phyloP scores from a whole-genome alignment of 1,140 invertebrate species.

The Calosoma granatense region DNA sequence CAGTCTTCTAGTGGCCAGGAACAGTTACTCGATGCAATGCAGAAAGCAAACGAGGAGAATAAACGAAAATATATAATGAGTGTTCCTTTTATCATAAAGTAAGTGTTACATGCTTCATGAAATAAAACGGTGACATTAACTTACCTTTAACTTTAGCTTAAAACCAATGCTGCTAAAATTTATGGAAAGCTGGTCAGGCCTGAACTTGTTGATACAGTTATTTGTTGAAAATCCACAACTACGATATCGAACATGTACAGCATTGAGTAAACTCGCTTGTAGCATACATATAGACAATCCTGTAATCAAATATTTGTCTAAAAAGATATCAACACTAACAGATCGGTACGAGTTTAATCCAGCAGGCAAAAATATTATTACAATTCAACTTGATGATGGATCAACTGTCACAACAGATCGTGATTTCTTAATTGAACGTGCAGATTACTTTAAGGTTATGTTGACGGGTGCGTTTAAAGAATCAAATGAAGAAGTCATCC shows the following conservation, averaged over 20 bases:
- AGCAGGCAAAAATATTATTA: conserved; percentile 38
- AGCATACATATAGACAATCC: neutral
- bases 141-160: neutral
- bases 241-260: neutral
- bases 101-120: conserved; percentile 18
- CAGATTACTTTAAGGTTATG: conserved; percentile 54
- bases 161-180: conserved; percentile 10
- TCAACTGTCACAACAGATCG: conserved; percentile 47
- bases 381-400: conserved; percentile 52
- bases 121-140: neutral
- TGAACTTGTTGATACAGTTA: neutral
- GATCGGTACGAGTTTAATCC: conserved; percentile 30
- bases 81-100: conserved; percentile 44
- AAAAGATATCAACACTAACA: neutral
- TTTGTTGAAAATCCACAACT: neutral
- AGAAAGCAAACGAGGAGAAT: conserved; percentile 33
- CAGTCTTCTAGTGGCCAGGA: conserved; percentile 43
- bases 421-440: conserved; percentile 47
- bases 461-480: conserved; percentile 55
- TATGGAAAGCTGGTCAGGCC: neutral
- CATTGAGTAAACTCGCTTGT: neutral
- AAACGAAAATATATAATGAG: conserved; percentile 39
- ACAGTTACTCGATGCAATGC: conserved; percentile 40
- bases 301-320: neutral
- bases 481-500: conserved; percentile 43